Conservation (phyloP, 2,797 vertebrate species). For the Lacerta agilis region DNA sequence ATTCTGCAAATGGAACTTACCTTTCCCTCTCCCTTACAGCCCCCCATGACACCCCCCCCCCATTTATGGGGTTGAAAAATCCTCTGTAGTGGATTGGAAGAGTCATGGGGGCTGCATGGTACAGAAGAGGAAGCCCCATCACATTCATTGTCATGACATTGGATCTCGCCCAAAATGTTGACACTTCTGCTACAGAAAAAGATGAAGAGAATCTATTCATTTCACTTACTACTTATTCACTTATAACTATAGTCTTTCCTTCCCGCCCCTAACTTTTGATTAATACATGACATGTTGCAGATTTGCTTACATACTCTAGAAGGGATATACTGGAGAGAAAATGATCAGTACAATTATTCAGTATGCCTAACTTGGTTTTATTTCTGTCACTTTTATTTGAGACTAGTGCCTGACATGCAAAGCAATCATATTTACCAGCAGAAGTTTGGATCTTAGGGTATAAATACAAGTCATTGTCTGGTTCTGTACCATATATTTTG, state of each 20-base stretch:
- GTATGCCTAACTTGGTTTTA: not conserved
- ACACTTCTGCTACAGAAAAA: not conserved
- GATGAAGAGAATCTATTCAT: not conserved
- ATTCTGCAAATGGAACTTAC: no score
- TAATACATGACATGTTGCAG: not conserved
- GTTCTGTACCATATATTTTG: not conserved
- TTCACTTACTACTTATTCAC: not conserved
- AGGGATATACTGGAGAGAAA: not conserved
- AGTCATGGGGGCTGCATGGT: no score
- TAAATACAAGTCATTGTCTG: rapidly evolving
- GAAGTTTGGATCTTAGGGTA: rapidly evolving
- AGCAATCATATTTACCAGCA: not conserved
- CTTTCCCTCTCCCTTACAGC: no score
- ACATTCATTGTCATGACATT: no score
- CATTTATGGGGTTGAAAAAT: no score
- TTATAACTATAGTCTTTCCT: not conserved
- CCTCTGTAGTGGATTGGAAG: no score
- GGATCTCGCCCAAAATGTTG: no score
- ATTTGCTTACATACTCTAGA: not conserved
- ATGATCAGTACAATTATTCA: not conserved
- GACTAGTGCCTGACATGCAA: not conserved
- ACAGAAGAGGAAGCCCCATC: no score
- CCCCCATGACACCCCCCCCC: no score
- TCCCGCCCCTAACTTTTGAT: not conserved
- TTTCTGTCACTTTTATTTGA: not conserved